Conservation (phyloP, 2,797 vertebrate species). For the Rhincodon typus region DNA sequence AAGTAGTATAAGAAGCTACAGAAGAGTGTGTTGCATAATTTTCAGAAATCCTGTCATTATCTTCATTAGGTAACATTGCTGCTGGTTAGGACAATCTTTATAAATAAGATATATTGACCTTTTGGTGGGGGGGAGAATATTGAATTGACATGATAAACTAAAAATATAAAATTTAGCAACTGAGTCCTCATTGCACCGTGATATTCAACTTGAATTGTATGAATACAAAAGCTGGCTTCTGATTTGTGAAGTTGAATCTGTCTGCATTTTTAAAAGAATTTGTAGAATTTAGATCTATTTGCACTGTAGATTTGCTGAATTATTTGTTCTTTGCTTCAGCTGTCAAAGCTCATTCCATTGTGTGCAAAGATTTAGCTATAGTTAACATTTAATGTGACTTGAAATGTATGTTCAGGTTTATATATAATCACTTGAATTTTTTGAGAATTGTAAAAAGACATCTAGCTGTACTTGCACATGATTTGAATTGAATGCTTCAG, state of each 20-base stretch:
- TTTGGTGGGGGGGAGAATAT: not conserved
- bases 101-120: conserved; percentile 59
- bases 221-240: conserved; percentile 19
- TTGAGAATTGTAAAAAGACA: conserved; percentile 64
- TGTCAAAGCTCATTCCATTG: conserved; percentile 34
- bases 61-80: conserved; percentile 58
- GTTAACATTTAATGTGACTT: conserved; percentile 34
- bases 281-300: conserved; percentile 35
- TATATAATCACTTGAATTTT: conserved; percentile 63
- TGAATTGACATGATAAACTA: conserved; percentile 14
- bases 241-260: conserved; percentile 20
- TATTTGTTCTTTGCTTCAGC: conserved; percentile 23
- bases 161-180: not conserved
- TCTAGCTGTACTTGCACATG: conserved; percentile 79
- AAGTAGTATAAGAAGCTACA: conserved; percentile 29
- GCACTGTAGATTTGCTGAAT: conserved; percentile 27
- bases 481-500: conserved; percentile 51
- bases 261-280: conserved; percentile 27
- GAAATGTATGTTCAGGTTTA: conserved; percentile 68
- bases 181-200: not conserved
- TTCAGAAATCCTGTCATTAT: conserved; percentile 54
- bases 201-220: conserved; percentile 13
- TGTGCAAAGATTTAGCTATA: conserved; percentile 25
- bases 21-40: conserved; percentile 53
- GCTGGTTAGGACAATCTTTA: conserved; percentile 90